A percentile compares a stretch with the other conserved stretches of the same genome.
phyloP scores from a whole-genome alignment of 2,113 vertebrate genomes.

The Collichthys lucidus region DNA sequence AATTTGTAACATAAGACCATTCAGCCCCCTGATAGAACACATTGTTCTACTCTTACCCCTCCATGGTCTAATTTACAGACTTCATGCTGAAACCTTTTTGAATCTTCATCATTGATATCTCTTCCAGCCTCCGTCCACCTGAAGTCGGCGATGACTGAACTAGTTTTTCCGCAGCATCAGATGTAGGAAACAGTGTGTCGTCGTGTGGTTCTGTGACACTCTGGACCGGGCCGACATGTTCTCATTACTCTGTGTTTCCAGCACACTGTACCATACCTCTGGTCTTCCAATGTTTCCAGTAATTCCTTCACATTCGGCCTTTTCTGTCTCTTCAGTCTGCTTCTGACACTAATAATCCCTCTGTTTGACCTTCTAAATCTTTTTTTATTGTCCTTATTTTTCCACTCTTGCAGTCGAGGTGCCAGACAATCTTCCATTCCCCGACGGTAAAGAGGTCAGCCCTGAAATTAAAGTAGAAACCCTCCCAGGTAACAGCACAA shows the following conservation, averaged over 20 bases:
- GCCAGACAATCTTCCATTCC: conserved; percentile 73
- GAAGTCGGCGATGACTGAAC: conserved; percentile 18
- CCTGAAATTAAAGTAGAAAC: conserved; percentile 74
- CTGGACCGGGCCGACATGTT: conserved; percentile 33
- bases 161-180: conserved; percentile 41
- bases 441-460: conserved; percentile 78
- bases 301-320: conserved; percentile 17
- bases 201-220: conserved; percentile 28
- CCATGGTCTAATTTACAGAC: not conserved
- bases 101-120: not conserved
- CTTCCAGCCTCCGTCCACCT: conserved; percentile 18
- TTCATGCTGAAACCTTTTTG: not conserved
- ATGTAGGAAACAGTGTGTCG: conserved; percentile 54
- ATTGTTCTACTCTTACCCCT: not conserved
- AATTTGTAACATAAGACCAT: not conserved
- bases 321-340: conserved; percentile 8
- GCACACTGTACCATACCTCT: conserved; percentile 15
- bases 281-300: conserved; percentile 46
- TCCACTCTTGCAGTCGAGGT: conserved; percentile 73
- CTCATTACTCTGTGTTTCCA: conserved; percentile 65
- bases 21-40: not conserved
- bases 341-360: conserved; percentile 2
- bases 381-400: conserved; percentile 10
- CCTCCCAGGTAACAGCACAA: conserved; percentile 73
- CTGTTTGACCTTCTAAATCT: conserved; percentile 22